Conservation (phyloP, 1,140 invertebrate species). For the Amyelois transitella region DNA sequence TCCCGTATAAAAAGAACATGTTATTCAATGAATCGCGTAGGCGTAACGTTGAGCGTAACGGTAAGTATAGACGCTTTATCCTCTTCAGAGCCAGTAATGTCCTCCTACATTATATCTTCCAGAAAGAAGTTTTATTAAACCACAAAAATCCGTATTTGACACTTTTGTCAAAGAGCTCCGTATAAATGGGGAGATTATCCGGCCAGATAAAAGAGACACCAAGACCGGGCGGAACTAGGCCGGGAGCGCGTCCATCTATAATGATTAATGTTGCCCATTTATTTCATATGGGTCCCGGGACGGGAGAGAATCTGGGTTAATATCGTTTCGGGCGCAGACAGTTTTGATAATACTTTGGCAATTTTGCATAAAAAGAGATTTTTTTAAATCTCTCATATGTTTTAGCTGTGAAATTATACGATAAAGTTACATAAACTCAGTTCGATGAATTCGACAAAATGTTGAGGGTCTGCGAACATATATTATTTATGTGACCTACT, state of each 20-base stretch:
- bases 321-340: background rate
- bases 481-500: too few relatives aligned
- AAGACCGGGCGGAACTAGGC: conserved; percentile 29
- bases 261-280: conserved; percentile 65
- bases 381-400: conserved; percentile 38
- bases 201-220: conserved; percentile 37
- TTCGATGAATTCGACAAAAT: too few relatives aligned
- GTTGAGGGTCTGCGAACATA: too few relatives aligned
- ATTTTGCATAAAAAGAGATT: conserved; percentile 6
- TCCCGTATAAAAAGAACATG: too few relatives aligned
- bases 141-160: conserved; percentile 4
- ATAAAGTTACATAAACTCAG: too few relatives aligned
- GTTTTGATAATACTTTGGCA: background rate
- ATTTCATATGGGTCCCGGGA: conserved; percentile 39
- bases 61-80: too few relatives aligned
- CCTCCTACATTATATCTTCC: background rate
- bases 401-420: too few relatives aligned
- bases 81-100: too few relatives aligned
- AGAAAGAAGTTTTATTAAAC: background rate
- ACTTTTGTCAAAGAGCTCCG: conserved; percentile 14
- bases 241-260: conserved; percentile 46
- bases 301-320: background rate
- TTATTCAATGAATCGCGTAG: too few relatives aligned
- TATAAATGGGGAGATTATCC: conserved; percentile 31
- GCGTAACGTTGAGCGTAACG: too few relatives aligned